Conservation (phyloP, 2,113 vertebrate genomes). For the Poeciliopsis prolifica region DNA sequence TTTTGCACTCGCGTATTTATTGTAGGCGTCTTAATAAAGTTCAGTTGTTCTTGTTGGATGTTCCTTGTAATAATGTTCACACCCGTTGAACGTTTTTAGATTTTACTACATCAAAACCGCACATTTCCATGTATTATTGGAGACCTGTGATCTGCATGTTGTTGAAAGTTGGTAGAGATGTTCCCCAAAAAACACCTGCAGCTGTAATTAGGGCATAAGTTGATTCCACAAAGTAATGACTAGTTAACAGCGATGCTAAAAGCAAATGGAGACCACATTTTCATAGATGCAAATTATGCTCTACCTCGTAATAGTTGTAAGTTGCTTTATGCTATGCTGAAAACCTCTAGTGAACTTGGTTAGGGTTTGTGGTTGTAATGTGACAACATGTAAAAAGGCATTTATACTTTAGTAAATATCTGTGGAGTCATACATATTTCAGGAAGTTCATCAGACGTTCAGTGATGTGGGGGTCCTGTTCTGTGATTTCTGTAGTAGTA, state of each 20-base stretch:
- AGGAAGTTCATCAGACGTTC: neutral
- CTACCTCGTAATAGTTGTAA: neutral
- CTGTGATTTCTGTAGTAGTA: neutral
- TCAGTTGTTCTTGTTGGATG: neutral
- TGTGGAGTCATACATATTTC: neutral
- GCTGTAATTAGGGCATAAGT: too few relatives aligned
- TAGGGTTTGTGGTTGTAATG: neutral
- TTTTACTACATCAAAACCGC: too few relatives aligned
- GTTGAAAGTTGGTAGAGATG: too few relatives aligned
- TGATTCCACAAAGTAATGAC: too few relatives aligned
- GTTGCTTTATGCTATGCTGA: neutral
- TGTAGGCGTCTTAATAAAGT: too few relatives aligned
- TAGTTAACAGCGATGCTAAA: too few relatives aligned
- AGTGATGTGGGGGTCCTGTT: neutral
- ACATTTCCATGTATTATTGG: too few relatives aligned
- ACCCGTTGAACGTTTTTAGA: too few relatives aligned
- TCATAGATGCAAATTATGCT: neutral
- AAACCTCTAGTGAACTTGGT: neutral
- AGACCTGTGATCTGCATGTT: too few relatives aligned
- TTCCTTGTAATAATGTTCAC: neutral
- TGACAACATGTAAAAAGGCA: neutral
- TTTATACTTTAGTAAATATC: neutral
- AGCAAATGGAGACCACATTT: too few relatives aligned
- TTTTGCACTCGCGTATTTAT: neutral
- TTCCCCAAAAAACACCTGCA: too few relatives aligned